Percentiles rank a stretch among this genome's conserved stretches.
Conservation (phyloP, 2,113 vertebrate genomes). For the Mastomys coucha region DNA sequence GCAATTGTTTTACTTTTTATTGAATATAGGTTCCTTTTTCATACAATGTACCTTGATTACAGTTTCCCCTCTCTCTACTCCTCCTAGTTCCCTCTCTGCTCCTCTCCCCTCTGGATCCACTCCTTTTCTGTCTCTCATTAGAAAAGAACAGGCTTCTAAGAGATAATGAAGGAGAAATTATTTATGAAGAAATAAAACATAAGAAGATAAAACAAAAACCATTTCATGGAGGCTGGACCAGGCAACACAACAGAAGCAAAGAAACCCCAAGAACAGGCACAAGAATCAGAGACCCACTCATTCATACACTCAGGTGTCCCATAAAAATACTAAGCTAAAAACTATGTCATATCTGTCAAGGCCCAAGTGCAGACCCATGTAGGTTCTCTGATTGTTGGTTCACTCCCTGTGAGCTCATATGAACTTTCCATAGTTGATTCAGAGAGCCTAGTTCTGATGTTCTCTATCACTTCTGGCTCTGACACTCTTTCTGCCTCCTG, state of each 20-base stretch:
- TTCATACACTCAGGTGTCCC: background rate
- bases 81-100: background rate
- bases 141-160: background rate
- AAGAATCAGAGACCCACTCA: background rate
- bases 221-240: background rate
- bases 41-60: background rate
- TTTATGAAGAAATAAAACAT: no score
- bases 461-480: background rate
- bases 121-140: background rate
- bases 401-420: background rate
- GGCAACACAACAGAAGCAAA: background rate
- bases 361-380: background rate
- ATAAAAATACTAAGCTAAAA: background rate
- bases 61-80: background rate
- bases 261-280: background rate
- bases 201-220: background rate
- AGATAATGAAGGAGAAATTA: background rate
- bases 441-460: background rate
- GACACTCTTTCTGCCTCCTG: background rate
- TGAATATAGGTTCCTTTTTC: background rate
- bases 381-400: background rate
- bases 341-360: background rate
- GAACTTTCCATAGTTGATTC: background rate
- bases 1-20: background rate
- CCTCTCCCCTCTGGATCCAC: background rate